These are phyloP conservation scores for Platynereis dumerilii DNA, from an alignment of 2,888 invertebrate genomes.

Conservation along the genomic window DNA sequence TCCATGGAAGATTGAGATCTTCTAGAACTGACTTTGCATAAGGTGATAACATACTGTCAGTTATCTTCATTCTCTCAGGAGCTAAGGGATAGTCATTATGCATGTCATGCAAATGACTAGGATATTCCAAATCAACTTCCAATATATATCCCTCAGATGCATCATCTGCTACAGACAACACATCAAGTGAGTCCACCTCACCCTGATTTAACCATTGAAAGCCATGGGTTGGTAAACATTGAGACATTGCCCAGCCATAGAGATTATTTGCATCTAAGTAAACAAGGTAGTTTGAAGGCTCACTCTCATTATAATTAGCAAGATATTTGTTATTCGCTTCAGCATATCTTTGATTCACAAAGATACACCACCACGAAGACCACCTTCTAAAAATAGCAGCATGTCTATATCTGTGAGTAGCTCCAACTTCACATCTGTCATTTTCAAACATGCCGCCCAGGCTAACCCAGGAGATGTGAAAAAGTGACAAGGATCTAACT, in stretches of 20 bases:
- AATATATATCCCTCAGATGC: constrained; percentile 53
- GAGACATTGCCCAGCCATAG: constrained; percentile 2
- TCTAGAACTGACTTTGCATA: not conserved
- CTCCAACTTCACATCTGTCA: constrained; percentile 39
- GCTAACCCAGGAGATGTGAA: too few relatives aligned
- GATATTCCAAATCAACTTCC: constrained; percentile 64
- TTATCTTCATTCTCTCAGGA: constrained; percentile 36
- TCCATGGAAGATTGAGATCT: too few relatives aligned
- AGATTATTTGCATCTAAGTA: not conserved
- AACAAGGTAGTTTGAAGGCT: too few relatives aligned
- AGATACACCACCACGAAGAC: constrained; percentile 11
- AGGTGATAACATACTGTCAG: not conserved
- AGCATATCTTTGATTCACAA: too few relatives aligned
- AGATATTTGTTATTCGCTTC: too few relatives aligned
- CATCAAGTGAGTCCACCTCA: not conserved
- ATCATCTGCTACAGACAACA: not conserved
- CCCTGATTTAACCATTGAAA: not conserved
- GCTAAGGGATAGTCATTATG: constrained; percentile 47
- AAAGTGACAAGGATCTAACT: too few relatives aligned
- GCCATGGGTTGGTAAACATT: not conserved
- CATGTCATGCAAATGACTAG: constrained; percentile 52
- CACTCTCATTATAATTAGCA: too few relatives aligned
- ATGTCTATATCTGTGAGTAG: constrained; percentile 46
- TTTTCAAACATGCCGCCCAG: constrained; percentile 29
- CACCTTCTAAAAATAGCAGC: constrained; percentile 38